Evolutionary conservation across 2,113 vertebrate species (phyloP), one percentile per base, ranked within the genome.

Genomic region (human (Homo sapiens)): DNA sequence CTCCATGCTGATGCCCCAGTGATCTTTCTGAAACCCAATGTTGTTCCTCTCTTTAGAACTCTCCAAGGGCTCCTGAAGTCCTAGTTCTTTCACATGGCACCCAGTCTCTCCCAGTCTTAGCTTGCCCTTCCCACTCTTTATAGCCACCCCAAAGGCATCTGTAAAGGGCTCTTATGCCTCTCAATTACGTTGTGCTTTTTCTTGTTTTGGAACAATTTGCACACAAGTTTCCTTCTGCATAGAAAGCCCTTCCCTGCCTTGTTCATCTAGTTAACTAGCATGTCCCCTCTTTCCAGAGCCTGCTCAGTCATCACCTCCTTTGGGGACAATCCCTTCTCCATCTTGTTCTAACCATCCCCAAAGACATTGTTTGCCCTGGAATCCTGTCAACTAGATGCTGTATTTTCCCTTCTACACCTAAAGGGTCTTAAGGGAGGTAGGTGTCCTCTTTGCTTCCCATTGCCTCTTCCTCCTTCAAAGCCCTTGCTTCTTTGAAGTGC

Each of bases 381-480:
- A 72, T 76, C 66, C 30, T 87, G 27, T 95, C 40, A 93, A n/a
- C 22, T 18, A 52, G 25, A 91, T 40, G n/a, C 64, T 57, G 5
- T n/a, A 27, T 87, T 61, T 61, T 40, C 32, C 66, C 50, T 82
- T 50, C 30, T 64, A 50, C 2, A n/a, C 22, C 87, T 93, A 11
- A 45, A 30, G 27, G 5, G 3, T 78, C 61, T 86, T 3, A 82
- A 50, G 45, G 57, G 23, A 86, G 43, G 20, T 23, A 52, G 5
- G 27, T 45, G 3, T 86, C 68, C 35, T 45, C 73, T 52, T 45
- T 43, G 20, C 10, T 40, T 78, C 14, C 35, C 78, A 50, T 11
- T 22, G 32, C 50, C 90, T 79, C 82, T 75, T 79, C 86, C 43
- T 55, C 40, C 66, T 92, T 93, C 90, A 89, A 80, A 93, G 72